Evolutionary conservation across 2,113 vertebrate species (phyloP).

Genomic region (Gallinago media): DNA sequence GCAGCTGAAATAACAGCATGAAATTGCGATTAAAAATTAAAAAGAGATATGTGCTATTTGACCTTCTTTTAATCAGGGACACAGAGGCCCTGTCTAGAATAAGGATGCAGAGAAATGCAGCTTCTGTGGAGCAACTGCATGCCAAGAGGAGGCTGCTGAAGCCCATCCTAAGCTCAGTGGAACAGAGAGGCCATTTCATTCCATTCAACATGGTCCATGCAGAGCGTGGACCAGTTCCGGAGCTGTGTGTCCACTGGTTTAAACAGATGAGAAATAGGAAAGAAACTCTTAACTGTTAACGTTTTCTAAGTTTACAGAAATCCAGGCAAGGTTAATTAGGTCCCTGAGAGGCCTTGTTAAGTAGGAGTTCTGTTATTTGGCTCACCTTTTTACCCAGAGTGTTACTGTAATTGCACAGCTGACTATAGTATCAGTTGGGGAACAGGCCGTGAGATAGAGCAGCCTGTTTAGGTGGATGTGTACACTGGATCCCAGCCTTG

Average conservation of each 20-base stretch:
- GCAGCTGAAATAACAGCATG: slow-evolving; percentile 66
- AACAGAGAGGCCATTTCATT: not conserved
- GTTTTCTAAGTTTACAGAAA: not conserved
- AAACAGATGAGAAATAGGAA: not conserved
- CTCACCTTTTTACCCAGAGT: not conserved
- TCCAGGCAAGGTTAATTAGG: not conserved
- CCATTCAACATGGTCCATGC: rapidly evolving
- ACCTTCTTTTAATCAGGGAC: slow-evolving; percentile 46
- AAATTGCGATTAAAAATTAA: slow-evolving; percentile 67
- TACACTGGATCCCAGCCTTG: not conserved
- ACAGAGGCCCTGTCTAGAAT: not conserved
- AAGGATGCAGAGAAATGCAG: not conserved
- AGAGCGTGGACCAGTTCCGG: not conserved
- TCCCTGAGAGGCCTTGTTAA: not conserved
- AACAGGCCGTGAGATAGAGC: not conserved
- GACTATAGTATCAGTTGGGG: not conserved
- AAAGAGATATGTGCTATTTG: slow-evolving; percentile 50
- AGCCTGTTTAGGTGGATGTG: not conserved
- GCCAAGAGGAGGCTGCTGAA: not conserved
- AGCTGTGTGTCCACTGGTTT: not conserved
- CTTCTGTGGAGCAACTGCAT: not conserved
- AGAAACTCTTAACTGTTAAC: not conserved
- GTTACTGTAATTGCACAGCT: not conserved
- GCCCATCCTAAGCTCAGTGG: not conserved
- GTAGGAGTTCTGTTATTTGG: not conserved